Evolutionary conservation across 2,888 invertebrate species (phyloP), one percentile per base, ranked within the genome.

Genomic region (Rhamphomyia laevipes): DNA sequence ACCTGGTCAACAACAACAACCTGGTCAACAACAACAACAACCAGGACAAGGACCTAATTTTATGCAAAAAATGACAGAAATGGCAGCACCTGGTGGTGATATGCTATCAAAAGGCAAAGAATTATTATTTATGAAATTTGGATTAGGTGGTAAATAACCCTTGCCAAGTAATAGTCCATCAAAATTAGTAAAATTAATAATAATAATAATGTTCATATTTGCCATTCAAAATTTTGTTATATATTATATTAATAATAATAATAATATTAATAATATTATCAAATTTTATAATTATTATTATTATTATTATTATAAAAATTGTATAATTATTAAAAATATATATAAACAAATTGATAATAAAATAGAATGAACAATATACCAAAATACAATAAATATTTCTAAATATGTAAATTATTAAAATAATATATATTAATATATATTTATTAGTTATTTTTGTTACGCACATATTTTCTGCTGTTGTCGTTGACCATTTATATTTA

Each of bases 61-160:
- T 58, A 89, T 90, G 83, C 87, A 89, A 70, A 90, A 90, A 72
- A 81, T 90, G 67, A 82, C 86, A 61, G 90, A 90, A 68, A 88
- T 90, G 75, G 86, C 89, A 50, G 85, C 85, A 53, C 21, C 42
- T 59, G 90, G 90, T 55, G 89, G 89, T 61, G 90, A 90, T 67
- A 88, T 91, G 59, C 77, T 91, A 61, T 89, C 90, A 65, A 91
- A 91, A 73, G 91, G 91, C 64, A 91, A 92, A 74, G 91, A 91
- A 76, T 82, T 91, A 58, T 88, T 91, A 70, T 91, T 92, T 73
- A 91, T 91, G 84, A 88, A 88, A 74, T 92, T 92, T 71, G 91
- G 91, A 58, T 78, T 91, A 61, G 86, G 87, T 64, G 83, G 83
- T 65, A 80, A 80, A 79, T 80, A 80, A 78, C 70, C 68, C 68